Base-by-base conservation (phyloP, 2,113 vertebrate genomes). In the Scomber scombrus region DNA sequence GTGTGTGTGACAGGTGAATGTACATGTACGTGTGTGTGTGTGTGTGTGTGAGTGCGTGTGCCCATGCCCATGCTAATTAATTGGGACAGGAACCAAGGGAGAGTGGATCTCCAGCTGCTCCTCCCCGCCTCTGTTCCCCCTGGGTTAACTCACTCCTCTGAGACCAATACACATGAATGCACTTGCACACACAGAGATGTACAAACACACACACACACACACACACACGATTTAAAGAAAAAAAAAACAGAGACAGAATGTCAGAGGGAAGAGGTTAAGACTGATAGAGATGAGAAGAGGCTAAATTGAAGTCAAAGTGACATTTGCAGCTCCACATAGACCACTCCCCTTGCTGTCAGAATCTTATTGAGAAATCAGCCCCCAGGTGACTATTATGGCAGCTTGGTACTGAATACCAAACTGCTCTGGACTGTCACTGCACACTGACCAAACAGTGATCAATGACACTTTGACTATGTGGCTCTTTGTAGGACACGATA, bases 81-180 rank as follows among this genome's bases (percentile, higher is more conserved):
- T 69, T 93, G 80, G 71, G 71, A 67, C 34, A 40, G 8, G 34
- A 40, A 91, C 81, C 86, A 78, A 85, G 88, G 91, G 91, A 92
- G 80, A 89, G 70, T 78, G 26, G 65, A 80, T 89, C 85, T 93
- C 89, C 92, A 94, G 90, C 90, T 93, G 92, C 87, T 89, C 64
- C 80, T 82, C 63, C 75, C 67, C 26, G 72, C 85, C 63, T 84
- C 81, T 50, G 43, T 87, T 80, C 88, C 88, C 88, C 85, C 81
- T 82, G 90, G 88, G 89, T 87, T 79, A 86, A 81, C 71, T 76
- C 34, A 54, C 52, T 91, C 88, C 76, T 78, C 54, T 62, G 88
- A 82, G 87, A 87, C 65, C 71, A 86, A 40, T 40, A 40, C 34
- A 81, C 74, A 67, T n/a, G 34, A 6, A n/a, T 4, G 0, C 29